phyloP scores from a whole-genome alignment of 2,888 invertebrate species.

The Melanotus villosus region DNA sequence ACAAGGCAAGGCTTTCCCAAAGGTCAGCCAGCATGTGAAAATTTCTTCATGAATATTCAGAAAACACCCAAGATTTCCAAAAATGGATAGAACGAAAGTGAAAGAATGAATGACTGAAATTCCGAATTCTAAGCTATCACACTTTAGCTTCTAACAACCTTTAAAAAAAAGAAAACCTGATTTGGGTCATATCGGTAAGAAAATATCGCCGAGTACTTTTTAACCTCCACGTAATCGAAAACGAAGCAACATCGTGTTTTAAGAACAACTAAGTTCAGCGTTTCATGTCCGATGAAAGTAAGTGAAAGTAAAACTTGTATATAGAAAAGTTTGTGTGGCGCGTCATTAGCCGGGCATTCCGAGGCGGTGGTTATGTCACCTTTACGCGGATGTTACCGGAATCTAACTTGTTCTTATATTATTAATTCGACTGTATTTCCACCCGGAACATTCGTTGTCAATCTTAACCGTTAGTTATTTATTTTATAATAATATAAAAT shows the following conservation, averaged over 20 bases:
- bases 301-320: conserved; percentile 45
- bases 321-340: conserved; percentile 32
- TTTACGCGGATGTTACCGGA: conserved; percentile 25
- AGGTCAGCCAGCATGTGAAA: no score
- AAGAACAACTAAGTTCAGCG: conserved; percentile 36
- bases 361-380: conserved; percentile 38
- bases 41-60: no score
- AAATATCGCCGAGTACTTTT: conserved; percentile 19
- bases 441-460: neutral
- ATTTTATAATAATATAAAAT: no score
- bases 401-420: neutral
- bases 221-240: conserved; percentile 28
- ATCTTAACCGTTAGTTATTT: no score
- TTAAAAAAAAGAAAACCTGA: neutral
- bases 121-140: no score
- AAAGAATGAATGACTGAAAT: no score
- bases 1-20: no score
- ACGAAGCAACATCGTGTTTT: neutral
- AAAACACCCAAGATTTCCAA: no score
- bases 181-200: conserved; percentile 26
- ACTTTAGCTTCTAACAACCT: no score
- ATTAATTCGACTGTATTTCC: neutral
- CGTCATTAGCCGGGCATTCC: conserved; percentile 39
- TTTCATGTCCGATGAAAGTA: conserved; percentile 47
- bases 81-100: no score